Base-by-base conservation (phyloP, 2,888 invertebrate species). In the Tiliacea aurago region DNA sequence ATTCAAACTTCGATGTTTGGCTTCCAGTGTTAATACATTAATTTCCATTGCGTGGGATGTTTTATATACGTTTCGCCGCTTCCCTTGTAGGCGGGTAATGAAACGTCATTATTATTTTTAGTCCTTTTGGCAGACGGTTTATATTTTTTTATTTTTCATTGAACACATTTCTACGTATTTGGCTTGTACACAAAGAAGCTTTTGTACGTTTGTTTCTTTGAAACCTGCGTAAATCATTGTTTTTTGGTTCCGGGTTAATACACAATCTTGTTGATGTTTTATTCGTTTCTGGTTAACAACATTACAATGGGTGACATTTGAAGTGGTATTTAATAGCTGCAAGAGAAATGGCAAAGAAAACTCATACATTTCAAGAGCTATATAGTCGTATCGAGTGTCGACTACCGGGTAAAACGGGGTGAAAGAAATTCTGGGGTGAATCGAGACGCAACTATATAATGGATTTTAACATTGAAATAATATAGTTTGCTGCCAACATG, bases 131-230 rank as follows among this genome's bases (percentile, higher is more conserved):
- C 90, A 90, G 78, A 80, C 78, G 51, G 66, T 69, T 66, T 76
- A 66, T n/a, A n/a, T 83, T 73, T 82, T 88, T 86, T 86, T 65
- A 43, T 63, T 76, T 83, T 83, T 77, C 76, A 83, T 77, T 83
- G 75, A 83, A 82, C 71, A 73, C 67, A 86, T 87, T 89, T 89
- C 87, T 91, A 86, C 91, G 91, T 92, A 90, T 91, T 92, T 91
- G 90, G 91, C 89, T 73, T 80, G 72, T 72, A 72, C 65, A 83
- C 78, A 81, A 86, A 81, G 75, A 70, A 78, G 69, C 73, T 84
- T 84, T 84, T 84, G 75, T 80, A 47, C 45, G 58, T 81, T 67
- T 75, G 49, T 61, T 75, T 56, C 73, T 53, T 79, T 70, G 56
- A 45, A 58, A 67, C 5, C 47, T 45, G 43, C 41, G 63, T 68